Evolutionary conservation across 2,113 vertebrate species (phyloP).

Genomic region (Zonotrichia leucophrys): DNA sequence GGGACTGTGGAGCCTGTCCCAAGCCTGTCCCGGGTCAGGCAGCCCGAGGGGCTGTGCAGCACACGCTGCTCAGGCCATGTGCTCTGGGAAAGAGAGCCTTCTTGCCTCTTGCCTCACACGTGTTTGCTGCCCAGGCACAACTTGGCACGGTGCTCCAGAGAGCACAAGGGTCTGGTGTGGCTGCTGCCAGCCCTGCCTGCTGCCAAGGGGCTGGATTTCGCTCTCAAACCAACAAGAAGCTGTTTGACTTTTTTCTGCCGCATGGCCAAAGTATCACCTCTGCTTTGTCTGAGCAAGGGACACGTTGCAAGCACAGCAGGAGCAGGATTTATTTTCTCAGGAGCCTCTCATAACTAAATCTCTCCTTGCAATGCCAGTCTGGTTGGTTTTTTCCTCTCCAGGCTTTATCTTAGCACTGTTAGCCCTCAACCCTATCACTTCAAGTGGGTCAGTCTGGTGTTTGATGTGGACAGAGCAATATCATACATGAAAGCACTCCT

Average conservation of each 20-base stretch:
- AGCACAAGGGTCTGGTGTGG: neutral
- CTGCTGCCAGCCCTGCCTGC: neutral
- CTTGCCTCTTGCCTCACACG: neutral
- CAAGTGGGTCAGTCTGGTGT: neutral
- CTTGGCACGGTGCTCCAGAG: neutral
- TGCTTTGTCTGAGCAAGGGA: neutral
- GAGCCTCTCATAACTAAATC: neutral
- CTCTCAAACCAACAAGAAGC: constrained; percentile 10
- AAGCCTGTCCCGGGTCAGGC: neutral
- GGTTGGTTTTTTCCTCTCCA: neutral
- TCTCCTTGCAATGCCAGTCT: neutral
- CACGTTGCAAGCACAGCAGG: accelerated
- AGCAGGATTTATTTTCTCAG: neutral
- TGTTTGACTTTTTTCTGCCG: neutral
- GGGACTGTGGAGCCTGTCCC: neutral
- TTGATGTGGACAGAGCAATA: neutral
- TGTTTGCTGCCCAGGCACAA: neutral
- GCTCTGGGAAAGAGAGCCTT: neutral
- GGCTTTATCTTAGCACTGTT: neutral
- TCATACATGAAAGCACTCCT: neutral
- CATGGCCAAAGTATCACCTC: neutral
- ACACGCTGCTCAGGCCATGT: neutral
- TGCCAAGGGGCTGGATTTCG: constrained; percentile 37
- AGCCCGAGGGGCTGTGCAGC: neutral
- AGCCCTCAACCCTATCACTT: neutral